phyloP scores from a whole-genome alignment of 2,888 invertebrate genomes.

The Acholoe squamosa region DNA sequence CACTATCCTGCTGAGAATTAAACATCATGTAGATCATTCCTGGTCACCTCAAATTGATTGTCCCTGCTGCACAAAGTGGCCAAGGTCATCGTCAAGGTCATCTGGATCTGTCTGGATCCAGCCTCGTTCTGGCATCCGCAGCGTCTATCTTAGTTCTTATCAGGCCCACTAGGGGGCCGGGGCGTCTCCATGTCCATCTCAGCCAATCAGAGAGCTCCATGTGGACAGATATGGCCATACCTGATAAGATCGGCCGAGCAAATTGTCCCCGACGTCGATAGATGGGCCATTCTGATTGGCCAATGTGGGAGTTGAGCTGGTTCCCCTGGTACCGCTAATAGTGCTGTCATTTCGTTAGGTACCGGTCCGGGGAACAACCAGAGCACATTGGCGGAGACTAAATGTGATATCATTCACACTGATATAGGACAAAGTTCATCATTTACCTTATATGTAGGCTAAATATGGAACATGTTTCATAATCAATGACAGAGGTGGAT shows the following conservation, averaged over 20 bases:
- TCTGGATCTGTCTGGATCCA: background rate
- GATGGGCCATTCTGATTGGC: conserved; percentile 19
- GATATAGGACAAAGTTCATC: background rate
- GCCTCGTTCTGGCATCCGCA: conserved; percentile 7
- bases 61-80: background rate
- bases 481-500: too few relatives aligned
- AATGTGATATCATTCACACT: background rate
- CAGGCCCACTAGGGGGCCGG: background rate
- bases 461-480: background rate
- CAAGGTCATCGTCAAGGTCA: conserved; percentile 16
- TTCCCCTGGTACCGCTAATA: background rate
- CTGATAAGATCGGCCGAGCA: conserved; percentile 20
- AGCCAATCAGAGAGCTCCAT: conserved; percentile 22
- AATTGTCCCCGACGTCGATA: conserved; percentile 34
- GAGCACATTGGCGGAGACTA: background rate
- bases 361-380: background rate
- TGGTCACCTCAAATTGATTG: background rate
- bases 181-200: conserved; percentile 37
- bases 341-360: background rate
- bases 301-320: background rate
- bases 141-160: conserved; percentile 37
- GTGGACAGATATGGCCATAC: conserved; percentile 10
- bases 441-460: background rate
- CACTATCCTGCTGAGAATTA: too few relatives aligned
- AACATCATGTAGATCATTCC: background rate